Base-by-base conservation (phyloP, 2,888 invertebrate species). In the Thera britannica region DNA sequence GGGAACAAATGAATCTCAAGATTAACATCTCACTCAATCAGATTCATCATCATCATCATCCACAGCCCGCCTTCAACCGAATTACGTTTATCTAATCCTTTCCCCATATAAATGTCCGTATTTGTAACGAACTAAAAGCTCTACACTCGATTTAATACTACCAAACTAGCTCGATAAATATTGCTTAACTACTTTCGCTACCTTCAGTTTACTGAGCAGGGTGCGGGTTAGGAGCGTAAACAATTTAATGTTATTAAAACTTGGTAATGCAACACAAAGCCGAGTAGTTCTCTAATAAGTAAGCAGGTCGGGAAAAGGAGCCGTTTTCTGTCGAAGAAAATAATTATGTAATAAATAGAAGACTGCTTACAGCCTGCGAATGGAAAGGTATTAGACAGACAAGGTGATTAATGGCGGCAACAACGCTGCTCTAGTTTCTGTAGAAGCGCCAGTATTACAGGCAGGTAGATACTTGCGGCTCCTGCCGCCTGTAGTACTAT, bases 341-440 rank as follows among this genome's bases (percentile, higher is more conserved):
- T 91, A 91, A 91, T 92, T 91, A 89, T 87, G 85, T 89, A 89
- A 88, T 90, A 90, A 90, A 89, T 86, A 89, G 88, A 85, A 85
- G 88, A 85, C 84, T 87, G 86, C 83, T 86, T 81, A 80, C 82
- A 81, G 88, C 83, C 86, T 86, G 83, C 87, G 89, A 91, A 90
- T 89, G 89, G 88, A 88, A 90, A 89, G 89, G 87, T 91, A 91
- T 92, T 92, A 90, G 88, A 88, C 88, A 89, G 89, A 90, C 90
- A 87, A 85, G 86, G 90, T 92, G 92, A 92, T 92, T 92, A 92
- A 92, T 90, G 90, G 83, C 80, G 90, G 83, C 81, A 82, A 81
- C 83, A 82, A 83, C 84, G 86, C 77, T 84, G 83, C 84, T 83
- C 80, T 81, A 84, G 84, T 82, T 82, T 76, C 77, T 82, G 77